Conservation (phyloP, 2,888 invertebrate species). For the Holacanthella duospinosa region DNA sequence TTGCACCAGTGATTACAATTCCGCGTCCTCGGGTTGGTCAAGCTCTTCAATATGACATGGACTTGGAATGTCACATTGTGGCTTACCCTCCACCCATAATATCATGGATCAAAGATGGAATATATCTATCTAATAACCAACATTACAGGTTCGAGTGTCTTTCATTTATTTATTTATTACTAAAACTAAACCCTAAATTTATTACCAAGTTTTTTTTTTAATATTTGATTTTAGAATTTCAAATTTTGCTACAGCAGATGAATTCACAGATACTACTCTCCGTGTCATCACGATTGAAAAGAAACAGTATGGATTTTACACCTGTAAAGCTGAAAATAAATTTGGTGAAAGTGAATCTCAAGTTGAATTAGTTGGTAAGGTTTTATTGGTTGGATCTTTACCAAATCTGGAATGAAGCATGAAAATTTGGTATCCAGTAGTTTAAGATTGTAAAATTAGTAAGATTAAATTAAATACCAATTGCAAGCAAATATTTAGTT, state of each 20-base stretch:
- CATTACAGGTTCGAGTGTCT: constrained; percentile 56
- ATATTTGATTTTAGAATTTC: constrained; percentile 61
- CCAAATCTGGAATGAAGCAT: no score
- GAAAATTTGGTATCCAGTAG: no score
- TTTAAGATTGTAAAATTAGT: no score
- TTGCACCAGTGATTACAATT: constrained; percentile 74
- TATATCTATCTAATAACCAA: constrained; percentile 74
- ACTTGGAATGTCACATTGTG: constrained; percentile 85
- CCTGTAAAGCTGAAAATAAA: constrained; percentile 80
- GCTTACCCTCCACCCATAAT: constrained; percentile 91
- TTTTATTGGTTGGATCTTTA: no score
- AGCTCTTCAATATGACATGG: constrained; percentile 87
- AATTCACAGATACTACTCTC: constrained; percentile 80
- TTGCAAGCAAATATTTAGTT: no score
- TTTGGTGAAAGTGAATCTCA: constrained; percentile 67
- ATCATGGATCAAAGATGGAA: constrained; percentile 74
- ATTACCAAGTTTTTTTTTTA: neutral
- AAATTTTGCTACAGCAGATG: constrained; percentile 82
- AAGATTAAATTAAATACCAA: no score
- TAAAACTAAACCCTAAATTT: no score
- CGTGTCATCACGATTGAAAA: constrained; percentile 84
- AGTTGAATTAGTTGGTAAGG: constrained; percentile 72
- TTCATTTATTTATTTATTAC: neutral
- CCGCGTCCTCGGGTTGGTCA: constrained; percentile 72
- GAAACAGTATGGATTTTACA: constrained; percentile 65